Conservation (phyloP, 1,140 invertebrate genomes). For the Drosophila dunni region DNA sequence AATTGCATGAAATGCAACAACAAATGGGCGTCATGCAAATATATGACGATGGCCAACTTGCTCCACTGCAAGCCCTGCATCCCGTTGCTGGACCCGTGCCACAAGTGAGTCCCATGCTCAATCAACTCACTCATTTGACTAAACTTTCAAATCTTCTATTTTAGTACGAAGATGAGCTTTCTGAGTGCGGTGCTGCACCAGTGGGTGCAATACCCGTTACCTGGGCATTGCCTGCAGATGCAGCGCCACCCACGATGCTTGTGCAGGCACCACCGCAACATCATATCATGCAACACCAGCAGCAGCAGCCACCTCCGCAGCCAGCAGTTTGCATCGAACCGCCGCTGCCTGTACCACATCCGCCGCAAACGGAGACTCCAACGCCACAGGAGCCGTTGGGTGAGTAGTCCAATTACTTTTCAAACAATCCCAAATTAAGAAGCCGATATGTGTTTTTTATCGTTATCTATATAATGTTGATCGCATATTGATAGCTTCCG, state of each 20-base stretch:
- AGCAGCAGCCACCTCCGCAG: conserved; percentile 27
- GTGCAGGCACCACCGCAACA: conserved; percentile 46
- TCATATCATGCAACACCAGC: conserved; percentile 66
- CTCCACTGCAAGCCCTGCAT: conserved; percentile 70
- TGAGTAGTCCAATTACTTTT: conserved; percentile 33
- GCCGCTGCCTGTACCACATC: conserved; percentile 22
- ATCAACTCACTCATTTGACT: neutral
- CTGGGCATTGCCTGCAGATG: conserved; percentile 47
- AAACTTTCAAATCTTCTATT: neutral
- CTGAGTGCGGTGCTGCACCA: conserved; percentile 63
- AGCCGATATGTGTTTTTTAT: conserved; percentile 27
- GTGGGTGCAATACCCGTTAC: conserved; percentile 60
- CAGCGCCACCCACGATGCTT: conserved; percentile 48
- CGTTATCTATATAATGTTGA: conserved; percentile 8
- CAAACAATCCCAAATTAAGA: conserved; percentile 20
- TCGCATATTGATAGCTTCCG: conserved; percentile 17
- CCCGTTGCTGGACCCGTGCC: conserved; percentile 53
- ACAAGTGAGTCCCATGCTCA: conserved; percentile 49
- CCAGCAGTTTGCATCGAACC: conserved; percentile 54
- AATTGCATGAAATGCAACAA: conserved; percentile 79
- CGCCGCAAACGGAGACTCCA: conserved; percentile 38
- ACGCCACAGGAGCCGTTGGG: conserved; percentile 40
- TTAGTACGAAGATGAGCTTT: conserved; percentile 71
- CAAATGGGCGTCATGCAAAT: conserved; percentile 82
- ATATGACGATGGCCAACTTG: conserved; percentile 73